Evolutionary conservation across 2,888 invertebrate genomes (phyloP), one percentile per base, ranked within the genome.

Genomic region (Craniophora ligustri): DNA sequence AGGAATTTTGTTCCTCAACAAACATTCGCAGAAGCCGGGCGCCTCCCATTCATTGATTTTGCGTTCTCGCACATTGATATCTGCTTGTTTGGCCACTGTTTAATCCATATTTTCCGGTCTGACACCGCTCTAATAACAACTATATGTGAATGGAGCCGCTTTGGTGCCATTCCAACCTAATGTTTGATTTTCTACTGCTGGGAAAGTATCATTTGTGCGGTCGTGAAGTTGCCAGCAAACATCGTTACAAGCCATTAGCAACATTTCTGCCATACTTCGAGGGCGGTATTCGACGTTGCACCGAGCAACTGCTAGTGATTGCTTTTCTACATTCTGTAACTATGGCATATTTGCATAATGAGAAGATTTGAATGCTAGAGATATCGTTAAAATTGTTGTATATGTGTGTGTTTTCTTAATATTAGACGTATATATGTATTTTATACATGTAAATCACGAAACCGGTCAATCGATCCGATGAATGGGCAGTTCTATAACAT

Each of bases 121-220:
- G 75, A 78, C 78, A 79, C 71, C 81, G 83, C 80, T 87, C 84
- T 83, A 86, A 89, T 89, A 90, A 88, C 86, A 87, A 77, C 80
- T 72, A 80, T 77, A 80, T 82, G 81, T 84, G 86, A 87, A 89
- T 86, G 83, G 75, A 84, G 72, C 79, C 76, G 77, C 80, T 79
- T 78, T 77, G 74, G 79, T 82, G 75, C 81, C 82, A 82, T 82
- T 85, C 84, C 79, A 85, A 86, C 83, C 78, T 84, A 85, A 88
- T 88, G 86, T 88, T 87, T 85, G 82, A 87, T 91, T 91, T 91
- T 91, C 91, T 91, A 89, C 83, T 72, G 82, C 78, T 88, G 86
- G 82, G 91, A 89, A 91, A 90, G 89, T 89, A 86, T 85, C 85
- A 84, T 87, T 86, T 86, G 85, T 83, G 81, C 73, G 78, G 76